Percentiles rank a stretch among this genome's conserved stretches.
These are phyloP conservation scores for Hylaeus volcanicus DNA, from an alignment of 1,140 invertebrate genomes.

Conservation along the genomic window DNA sequence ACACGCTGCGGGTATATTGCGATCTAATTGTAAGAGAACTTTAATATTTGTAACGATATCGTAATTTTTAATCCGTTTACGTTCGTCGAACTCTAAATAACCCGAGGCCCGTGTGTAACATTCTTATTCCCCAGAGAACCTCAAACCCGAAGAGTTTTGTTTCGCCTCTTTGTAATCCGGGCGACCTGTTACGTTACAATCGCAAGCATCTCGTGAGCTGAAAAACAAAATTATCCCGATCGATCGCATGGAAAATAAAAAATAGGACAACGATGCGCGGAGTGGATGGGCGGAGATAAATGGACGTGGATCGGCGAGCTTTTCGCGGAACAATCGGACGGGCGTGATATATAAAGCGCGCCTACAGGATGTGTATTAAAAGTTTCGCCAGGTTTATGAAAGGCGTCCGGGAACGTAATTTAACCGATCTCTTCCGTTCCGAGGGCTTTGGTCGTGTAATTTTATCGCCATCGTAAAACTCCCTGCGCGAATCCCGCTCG, in stretches of 20 bases:
- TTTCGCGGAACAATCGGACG: slow-evolving; percentile 17
- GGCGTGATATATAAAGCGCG: slow-evolving; percentile 9
- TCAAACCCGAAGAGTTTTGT: too few relatives aligned
- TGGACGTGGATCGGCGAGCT: not conserved
- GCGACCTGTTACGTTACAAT: too few relatives aligned
- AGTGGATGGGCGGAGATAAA: slow-evolving; percentile 19
- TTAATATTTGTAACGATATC: too few relatives aligned
- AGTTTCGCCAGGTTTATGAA: slow-evolving; percentile 28
- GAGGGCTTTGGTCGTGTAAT: slow-evolving; percentile 23
- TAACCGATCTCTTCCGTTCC: slow-evolving; percentile 38
- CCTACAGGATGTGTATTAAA: slow-evolving; percentile 41
- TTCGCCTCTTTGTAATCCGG: too few relatives aligned
- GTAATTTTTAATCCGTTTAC: too few relatives aligned
- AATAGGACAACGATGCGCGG: not conserved
- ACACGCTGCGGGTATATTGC: too few relatives aligned
- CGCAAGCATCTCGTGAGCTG: too few relatives aligned
- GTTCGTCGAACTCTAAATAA: too few relatives aligned
- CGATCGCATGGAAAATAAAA: not conserved
- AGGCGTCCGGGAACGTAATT: slow-evolving; percentile 22
- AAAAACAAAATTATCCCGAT: too few relatives aligned
- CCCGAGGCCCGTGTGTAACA: too few relatives aligned
- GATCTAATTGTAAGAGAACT: too few relatives aligned
- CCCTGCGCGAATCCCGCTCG: slow-evolving; percentile 3
- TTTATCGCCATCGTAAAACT: slow-evolving; percentile 43
- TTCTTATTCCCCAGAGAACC: too few relatives aligned